Base-by-base conservation (phyloP, 2,797 vertebrate species). In the Alectoris magna region DNA sequence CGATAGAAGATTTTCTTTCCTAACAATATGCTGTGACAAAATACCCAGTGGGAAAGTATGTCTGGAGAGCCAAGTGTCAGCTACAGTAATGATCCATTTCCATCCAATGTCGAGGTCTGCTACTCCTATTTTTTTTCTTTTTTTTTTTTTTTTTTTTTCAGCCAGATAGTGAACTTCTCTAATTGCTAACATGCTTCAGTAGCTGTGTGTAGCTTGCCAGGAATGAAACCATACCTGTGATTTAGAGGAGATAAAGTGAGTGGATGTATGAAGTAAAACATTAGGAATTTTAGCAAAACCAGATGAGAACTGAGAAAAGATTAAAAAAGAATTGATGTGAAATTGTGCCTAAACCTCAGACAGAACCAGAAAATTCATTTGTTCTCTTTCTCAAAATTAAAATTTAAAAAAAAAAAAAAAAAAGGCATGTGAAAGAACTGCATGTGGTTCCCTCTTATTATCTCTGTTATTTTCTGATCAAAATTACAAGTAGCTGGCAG, bases 241-340 rank as follows among this genome's bases (percentile, higher is more conserved):
- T 67, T 68, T 46, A 36, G 5, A 82, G 38, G 84, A 91, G 87
- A 87, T 51, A 70, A 83, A 73, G 17, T 6, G 38, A 91, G 69
- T n/a, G 46, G 29, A 75, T 1, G 24, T 3, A 89, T 81, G 82
- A 87, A 43, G 79, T 62, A 83, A 91, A 75, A 76, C 91, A 46
- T 90, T 0, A 79, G 87, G 92, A 93, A 91, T 95, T 73, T 76
- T 51, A 55, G 74, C 66, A 89, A 88, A 95, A 84, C 43, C 87
- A 79, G 84, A 76, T 92, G 87, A 88, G 90, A 92, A 68, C 27
- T 38, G 81, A 85, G 75, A 19, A 67, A 72, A 66, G 27, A n/a
- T 89, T 55, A 92, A 87, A 56, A 3, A 15, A 85, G 78, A 77
- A 16, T 55, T 34, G 17, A 56, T 7, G 22, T 24, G 75, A 91